phyloP scores from a whole-genome alignment of 2,113 vertebrate genomes.

The Siphamia tubifer region DNA sequence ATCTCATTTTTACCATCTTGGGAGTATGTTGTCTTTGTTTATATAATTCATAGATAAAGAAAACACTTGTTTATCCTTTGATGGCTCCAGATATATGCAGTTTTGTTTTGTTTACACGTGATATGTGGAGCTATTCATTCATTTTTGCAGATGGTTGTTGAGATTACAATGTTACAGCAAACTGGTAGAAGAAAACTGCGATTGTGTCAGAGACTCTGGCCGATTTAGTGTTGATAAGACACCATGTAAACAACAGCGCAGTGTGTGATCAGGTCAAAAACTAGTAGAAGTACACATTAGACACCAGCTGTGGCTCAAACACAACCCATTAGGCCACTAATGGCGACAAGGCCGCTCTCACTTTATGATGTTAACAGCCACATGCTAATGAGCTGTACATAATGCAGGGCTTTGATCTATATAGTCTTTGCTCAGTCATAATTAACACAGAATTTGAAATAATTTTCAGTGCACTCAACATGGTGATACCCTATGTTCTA shows the following conservation, averaged over 20 bases:
- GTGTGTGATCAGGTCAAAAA: constrained; percentile 38
- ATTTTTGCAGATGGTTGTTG: neutral
- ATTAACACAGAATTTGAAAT: constrained; percentile 41
- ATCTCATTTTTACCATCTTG: constrained; percentile 17
- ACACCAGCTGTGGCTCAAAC: constrained; percentile 61
- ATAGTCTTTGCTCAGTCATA: constrained; percentile 28
- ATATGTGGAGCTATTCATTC: neutral
- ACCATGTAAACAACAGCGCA: constrained; percentile 15
- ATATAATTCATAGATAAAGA: constrained; percentile 9
- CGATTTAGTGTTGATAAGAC: constrained; percentile 31
- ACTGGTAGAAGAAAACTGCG: neutral
- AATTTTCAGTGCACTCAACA: constrained; percentile 15
- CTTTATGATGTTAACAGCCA: constrained; percentile 46
- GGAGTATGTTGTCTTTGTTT: neutral
- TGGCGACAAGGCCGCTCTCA: constrained; percentile 41
- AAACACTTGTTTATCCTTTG: neutral
- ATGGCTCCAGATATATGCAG: constrained; percentile 6
- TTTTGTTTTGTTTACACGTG: constrained; percentile 11
- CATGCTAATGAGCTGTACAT: constrained; percentile 52
- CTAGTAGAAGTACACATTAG: constrained; percentile 39
- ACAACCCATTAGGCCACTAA: constrained; percentile 60
- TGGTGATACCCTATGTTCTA: neutral
- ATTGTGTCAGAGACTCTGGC: neutral
- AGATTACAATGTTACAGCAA: neutral
- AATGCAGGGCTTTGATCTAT: constrained; percentile 50